Evolutionary conservation across 1,140 invertebrate genomes (phyloP), one percentile per base, ranked within the genome.

Genomic region (Leptopilina boulardi): DNA sequence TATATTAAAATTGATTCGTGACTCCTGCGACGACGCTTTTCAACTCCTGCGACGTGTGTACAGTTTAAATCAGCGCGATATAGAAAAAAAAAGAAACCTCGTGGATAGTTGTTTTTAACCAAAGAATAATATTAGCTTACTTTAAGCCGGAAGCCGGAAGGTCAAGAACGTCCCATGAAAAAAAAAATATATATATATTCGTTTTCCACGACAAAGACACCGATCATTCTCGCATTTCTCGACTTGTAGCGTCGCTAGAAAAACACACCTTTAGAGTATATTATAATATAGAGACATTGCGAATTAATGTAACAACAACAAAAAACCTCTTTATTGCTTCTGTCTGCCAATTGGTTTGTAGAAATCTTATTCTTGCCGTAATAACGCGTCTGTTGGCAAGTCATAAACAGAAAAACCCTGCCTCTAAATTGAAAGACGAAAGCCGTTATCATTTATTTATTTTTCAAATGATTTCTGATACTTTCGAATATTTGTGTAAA

Each of bases 101-200:
- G 77, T 76, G 77, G 76, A 82, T 85, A 87, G 84, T 88, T 86
- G 84, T 90, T 89, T 89, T 87, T 89, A 90, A 89, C 89, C 89
- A 90, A 90, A 90, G 88, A 90, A 79, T 90, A 90, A 86, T 85
- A 84, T 87, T 87, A 88, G 82, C 86, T 82, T 79, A 82, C 78
- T 79, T 77, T 84, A 84, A 82, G 78, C 77, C 80, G 9, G 81
- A 84, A 82, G 78, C 77, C 80, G 9, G 81, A 82, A 71, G 66
- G 74, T 70, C 44, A 79, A 76, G 51, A 34, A 71, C 70, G 54
- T 41, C 71, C 75, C 78, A 79, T 59, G 42, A 79, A 76, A 73
- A 71, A 42, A 56, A 38, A 38, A 38, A 38, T 38, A 38, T 38
- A 38, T 38, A 38, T 38, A 38, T 51, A 51, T 51, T 15, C 70